Conservation (phyloP, 1,140 invertebrate species). For the Ruditapes philippinarum region DNA sequence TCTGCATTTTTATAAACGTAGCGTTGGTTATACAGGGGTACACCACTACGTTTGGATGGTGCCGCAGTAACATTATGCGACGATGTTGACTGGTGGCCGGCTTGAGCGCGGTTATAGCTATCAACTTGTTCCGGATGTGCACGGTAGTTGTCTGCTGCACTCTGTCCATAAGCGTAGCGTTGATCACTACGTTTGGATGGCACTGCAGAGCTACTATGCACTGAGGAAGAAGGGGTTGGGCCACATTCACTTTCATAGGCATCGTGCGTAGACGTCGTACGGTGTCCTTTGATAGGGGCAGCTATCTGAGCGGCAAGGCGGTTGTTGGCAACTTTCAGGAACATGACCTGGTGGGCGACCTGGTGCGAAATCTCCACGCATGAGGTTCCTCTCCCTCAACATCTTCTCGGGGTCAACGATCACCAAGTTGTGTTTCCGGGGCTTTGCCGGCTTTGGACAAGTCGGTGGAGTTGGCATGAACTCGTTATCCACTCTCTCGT, state of each 20-base stretch:
- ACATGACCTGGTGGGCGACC: neutral
- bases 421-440: neutral
- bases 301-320: neutral
- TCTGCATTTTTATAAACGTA: too few relatives aligned
- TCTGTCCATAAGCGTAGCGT: too few relatives aligned
- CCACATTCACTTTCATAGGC: neutral
- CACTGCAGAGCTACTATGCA: too few relatives aligned
- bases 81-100: neutral
- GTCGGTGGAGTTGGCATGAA: neutral
- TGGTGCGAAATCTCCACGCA: neutral
- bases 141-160: neutral
- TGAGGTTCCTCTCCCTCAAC: neutral
- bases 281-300: neutral
- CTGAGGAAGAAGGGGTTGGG: too few relatives aligned
- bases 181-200: too few relatives aligned
- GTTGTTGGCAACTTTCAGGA: neutral
- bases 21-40: too few relatives aligned
- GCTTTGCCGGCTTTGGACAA: neutral
- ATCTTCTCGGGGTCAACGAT: slow-evolving; percentile 8
- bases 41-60: too few relatives aligned
- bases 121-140: neutral
- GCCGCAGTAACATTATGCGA: neutral
- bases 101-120: neutral
- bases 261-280: neutral
- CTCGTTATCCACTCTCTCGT: neutral